Conservation (phyloP, 2,888 invertebrate genomes). For the Macropis europaea region DNA sequence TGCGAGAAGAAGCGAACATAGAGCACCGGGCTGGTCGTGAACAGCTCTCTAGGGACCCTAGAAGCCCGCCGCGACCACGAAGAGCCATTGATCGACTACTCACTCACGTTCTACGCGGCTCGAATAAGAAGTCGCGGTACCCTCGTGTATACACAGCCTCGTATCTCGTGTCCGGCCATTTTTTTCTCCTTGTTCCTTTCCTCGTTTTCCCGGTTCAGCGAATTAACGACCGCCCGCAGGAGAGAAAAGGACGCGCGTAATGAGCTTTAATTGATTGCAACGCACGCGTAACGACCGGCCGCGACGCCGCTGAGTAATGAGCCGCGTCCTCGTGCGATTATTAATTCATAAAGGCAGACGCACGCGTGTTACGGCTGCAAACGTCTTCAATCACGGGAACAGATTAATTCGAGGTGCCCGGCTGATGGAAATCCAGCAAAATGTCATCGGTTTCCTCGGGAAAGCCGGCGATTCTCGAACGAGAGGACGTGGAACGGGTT, state of each 20-base stretch:
- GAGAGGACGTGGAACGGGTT: no score
- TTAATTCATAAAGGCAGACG: slow-evolving; percentile 36
- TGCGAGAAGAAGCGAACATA: slow-evolving; percentile 53
- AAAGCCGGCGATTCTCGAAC: no score
- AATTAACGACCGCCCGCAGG: slow-evolving; percentile 33
- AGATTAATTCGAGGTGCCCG: no score
- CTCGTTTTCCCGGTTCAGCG: slow-evolving; percentile 22
- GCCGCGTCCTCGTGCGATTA: slow-evolving; percentile 45
- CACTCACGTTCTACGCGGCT: slow-evolving; percentile 58
- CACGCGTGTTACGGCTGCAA: background rate
- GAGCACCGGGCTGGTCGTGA: slow-evolving; percentile 63
- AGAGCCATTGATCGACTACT: slow-evolving; percentile 51
- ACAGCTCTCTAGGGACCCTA: slow-evolving; percentile 67
- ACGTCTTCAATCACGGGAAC: background rate
- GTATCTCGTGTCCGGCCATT: slow-evolving; percentile 12
- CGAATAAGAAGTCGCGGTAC: slow-evolving; percentile 59
- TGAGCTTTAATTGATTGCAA: slow-evolving; percentile 51
- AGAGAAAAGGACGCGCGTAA: slow-evolving; percentile 33
- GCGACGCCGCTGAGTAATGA: slow-evolving; percentile 51
- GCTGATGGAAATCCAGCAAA: no score
- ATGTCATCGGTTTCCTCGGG: no score
- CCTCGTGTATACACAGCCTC: background rate
- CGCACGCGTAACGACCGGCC: slow-evolving; percentile 39
- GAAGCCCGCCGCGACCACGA: slow-evolving; percentile 40
- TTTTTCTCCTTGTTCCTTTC: slow-evolving; percentile 9